A percentile compares a stretch with the other conserved stretches of the same genome.
Evolutionary conservation across 2,888 invertebrate species (phyloP).

Genomic region (Mantis religiosa): DNA sequence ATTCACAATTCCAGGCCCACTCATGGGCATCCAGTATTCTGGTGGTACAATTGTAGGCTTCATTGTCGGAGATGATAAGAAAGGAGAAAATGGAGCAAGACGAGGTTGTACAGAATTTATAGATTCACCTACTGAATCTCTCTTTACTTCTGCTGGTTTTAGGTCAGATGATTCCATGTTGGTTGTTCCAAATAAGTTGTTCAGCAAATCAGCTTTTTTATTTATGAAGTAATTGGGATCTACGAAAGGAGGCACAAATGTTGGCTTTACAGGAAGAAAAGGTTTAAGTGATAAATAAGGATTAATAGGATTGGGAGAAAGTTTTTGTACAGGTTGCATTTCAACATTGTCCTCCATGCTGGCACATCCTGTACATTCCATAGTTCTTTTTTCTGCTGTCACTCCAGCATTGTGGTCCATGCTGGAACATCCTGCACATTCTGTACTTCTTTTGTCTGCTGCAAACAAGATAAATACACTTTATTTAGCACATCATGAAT

Average conservation of each 20-base stretch:
- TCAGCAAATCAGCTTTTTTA: conserved; percentile 26
- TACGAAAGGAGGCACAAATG: conserved; percentile 36
- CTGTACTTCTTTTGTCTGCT: neutral
- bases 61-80: conserved; percentile 2
- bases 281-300: conserved; percentile 35
- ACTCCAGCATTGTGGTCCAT: neutral
- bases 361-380: neutral
- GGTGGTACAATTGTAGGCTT: conserved; percentile 26
- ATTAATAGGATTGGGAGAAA: conserved; percentile 15
- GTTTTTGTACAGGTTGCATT: neutral
- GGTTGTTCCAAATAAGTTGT: conserved; percentile 21
- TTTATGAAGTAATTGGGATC: conserved; percentile 34
- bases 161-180: neutral
- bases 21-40: conserved; percentile 19
- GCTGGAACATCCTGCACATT: neutral
- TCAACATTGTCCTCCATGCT: neutral
- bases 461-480: neutral
- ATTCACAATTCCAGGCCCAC: conserved; percentile 19
- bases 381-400: neutral
- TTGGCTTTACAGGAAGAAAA: conserved; percentile 41
- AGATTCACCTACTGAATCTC: neutral
- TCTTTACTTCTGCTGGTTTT: neutral
- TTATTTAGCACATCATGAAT: too few species aligned
- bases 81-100: neutral
- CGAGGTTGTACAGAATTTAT: neutral